Evolutionary conservation across 2,888 invertebrate species (phyloP), one percentile per base, ranked within the genome.

Genomic region (Drosophila pullipes): DNA sequence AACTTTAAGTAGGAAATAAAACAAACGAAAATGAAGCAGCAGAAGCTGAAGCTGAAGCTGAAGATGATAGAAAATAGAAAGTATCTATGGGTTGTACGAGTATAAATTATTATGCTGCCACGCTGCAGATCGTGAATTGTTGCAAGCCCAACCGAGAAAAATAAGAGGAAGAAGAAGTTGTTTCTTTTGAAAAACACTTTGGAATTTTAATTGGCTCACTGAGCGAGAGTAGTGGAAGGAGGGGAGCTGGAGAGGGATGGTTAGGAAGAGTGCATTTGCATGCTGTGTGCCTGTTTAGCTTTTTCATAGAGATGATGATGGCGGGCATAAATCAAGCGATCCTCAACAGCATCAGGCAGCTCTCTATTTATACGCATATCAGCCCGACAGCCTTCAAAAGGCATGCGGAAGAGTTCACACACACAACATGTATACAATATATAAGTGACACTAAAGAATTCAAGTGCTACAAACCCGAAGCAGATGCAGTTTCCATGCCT

Each of bases 1-100:
- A 74, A 89, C 81, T 76, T 82, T 84, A 82, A 82, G 85, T 82
- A 78, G 86, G 76, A 86, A 85, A 85, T 89, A 83, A 86, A 70
- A 58, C 76, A 66, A 65, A 33, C n/a, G 39, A 50, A 59, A 60
- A 64, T n/a, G 53, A 54, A 74, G 65, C 22, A 62, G 57, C 5
- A 31, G 22, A 13, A 44, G 58, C 44, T 54, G 31, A 11, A 44
- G 59, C 33, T 31, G 41, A 22, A 52, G 53, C 25, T 25, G 25
- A n/a, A 33, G 13, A 54, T 33, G 11, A 22, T 18, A n/a, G n/a
- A 70, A 55, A 59, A 76, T 61, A 76, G 78, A 83, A 83, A 83
- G 86, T 88, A 82, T 87, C 78, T 78, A 57, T 69, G 65, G 69
- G 72, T 70, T 74, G 78, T 61, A 68, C 64, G 63, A 71, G 74